Evolutionary conservation across 2,888 invertebrate species (phyloP), one percentile per base, ranked within the genome.

Genomic region (Tholera decimalis): DNA sequence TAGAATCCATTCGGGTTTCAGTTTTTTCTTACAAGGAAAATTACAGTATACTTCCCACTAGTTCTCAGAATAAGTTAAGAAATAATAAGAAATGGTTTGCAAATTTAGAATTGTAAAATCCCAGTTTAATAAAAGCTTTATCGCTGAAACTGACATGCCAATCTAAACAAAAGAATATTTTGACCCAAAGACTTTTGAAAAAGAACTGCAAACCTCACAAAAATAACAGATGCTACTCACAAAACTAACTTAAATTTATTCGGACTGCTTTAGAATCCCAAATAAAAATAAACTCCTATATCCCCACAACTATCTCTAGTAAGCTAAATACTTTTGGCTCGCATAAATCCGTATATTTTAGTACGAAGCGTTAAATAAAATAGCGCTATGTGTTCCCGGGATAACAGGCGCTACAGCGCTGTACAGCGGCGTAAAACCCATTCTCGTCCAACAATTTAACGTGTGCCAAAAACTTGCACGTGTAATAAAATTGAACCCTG

Each of bases 261-360:
- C 3, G 8, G 15, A 20, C 20, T 13, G 6, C 18, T 30, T 49
- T 30, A 2, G 2, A 1, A 47, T 56, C 33, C 13, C 1, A 24
- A 11, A 46, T 13, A 30, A 33, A 56, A 62, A 26, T 28, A 0
- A 39, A 18, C 28, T 24, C 26, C 18, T 11, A 47, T 8, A 55
- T 22, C 18, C 5, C 11, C 26, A 60, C 22, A 60, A 35, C 41
- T 22, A 49, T 43, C 18, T 70, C 22, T 20, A 18, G 35, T 60
- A 46, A n/a, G 22, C 46, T 18, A 47, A 72, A 71, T 46, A 51
- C 46, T 71, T 62, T 62, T 51, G 46, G 65, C 43, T 44, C 18
- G 26, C 66, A 73, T 69, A 73, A 73, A 69, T 50, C 65, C 66
- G 33, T 73, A 39, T 55, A 73, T 55, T 69, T 73, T 69, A 72